Evolutionary conservation across 2,888 invertebrate species (phyloP).

Genomic region (Apodemia hepburni): DNA sequence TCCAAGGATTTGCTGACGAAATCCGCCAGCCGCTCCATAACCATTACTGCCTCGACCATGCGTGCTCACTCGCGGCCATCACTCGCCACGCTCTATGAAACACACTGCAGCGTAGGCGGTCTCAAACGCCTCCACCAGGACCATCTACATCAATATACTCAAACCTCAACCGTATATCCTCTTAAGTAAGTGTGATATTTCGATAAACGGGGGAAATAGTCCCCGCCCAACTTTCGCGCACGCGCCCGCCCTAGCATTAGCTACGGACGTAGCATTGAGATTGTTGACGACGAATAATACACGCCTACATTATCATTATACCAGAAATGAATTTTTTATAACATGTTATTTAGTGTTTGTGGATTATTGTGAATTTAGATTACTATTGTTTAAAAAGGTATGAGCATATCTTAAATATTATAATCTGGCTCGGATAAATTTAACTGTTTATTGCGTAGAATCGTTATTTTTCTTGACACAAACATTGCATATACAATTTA

Average conservation of each 20-base stretch:
- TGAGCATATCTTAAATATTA: background rate
- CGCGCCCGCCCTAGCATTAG: slow-evolving; percentile 51
- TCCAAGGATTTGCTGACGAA: slow-evolving; percentile 94
- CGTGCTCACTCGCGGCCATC: slow-evolving; percentile 63
- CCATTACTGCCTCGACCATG: slow-evolving; percentile 71
- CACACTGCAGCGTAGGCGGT: slow-evolving; percentile 54
- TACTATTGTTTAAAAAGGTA: slow-evolving; percentile 2
- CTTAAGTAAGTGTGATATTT: slow-evolving; percentile 31
- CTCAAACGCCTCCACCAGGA: slow-evolving; percentile 54
- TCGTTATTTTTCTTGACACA: background rate
- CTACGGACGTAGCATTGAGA: slow-evolving; percentile 37
- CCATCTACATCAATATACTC: slow-evolving; percentile 26
- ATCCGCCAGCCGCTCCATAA: slow-evolving; percentile 94
- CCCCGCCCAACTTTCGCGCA: slow-evolving; percentile 66
- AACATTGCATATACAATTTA: background rate
- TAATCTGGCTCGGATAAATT: background rate
- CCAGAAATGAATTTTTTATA: slow-evolving; percentile 68
- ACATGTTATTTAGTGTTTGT: slow-evolving; percentile 48
- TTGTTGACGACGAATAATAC: slow-evolving; percentile 56
- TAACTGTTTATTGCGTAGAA: background rate
- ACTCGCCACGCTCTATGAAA: slow-evolving; percentile 58
- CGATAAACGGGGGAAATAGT: slow-evolving; percentile 47
- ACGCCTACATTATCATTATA: slow-evolving; percentile 78
- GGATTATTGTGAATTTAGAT: slow-evolving; percentile 34
- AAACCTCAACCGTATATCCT: slow-evolving; percentile 28